These are phyloP conservation scores for Drosophila malerkotliana DNA, from an alignment of 1,140 invertebrate genomes.

Conservation along the genomic window DNA sequence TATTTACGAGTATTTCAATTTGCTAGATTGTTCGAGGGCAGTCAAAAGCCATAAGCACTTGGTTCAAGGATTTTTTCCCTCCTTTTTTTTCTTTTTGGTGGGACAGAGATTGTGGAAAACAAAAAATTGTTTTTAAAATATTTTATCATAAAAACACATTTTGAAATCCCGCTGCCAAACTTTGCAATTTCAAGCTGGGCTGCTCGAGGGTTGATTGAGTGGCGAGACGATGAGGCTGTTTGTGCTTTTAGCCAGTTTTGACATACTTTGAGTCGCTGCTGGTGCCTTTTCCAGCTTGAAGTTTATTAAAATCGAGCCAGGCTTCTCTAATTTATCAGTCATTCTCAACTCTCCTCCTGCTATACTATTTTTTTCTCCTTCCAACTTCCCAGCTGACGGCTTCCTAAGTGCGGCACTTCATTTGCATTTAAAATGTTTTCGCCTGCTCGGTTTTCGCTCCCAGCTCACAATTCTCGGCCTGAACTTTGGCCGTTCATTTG, in stretches of 20 bases:
- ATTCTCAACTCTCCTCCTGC: constrained; percentile 30
- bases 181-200: constrained; percentile 60
- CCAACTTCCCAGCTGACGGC: constrained; percentile 48
- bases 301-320: constrained; percentile 67
- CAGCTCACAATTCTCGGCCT: constrained; percentile 22
- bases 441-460: constrained; percentile 53
- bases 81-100: not conserved
- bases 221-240: constrained; percentile 14
- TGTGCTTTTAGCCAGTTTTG: constrained; percentile 49
- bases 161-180: constrained; percentile 61
- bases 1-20: constrained; percentile 74
- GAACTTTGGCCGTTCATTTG: constrained; percentile 79
- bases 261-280: constrained; percentile 36
- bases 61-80: constrained; percentile 26
- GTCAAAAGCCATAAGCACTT: constrained; percentile 65
- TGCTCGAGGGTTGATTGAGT: constrained; percentile 15
- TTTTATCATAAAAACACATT: constrained; percentile 63
- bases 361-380: constrained; percentile 15
- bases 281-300: constrained; percentile 35
- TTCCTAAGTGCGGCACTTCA: constrained; percentile 74
- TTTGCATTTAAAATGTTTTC: constrained; percentile 81
- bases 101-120: not conserved
- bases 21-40: constrained; percentile 51
- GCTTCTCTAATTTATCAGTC: constrained; percentile 69
- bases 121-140: constrained; percentile 72